A percentile compares a stretch with the other conserved stretches of the same genome.
Evolutionary conservation across 2,113 vertebrate genomes (phyloP).

Genomic region (Acanthisitta chloris): DNA sequence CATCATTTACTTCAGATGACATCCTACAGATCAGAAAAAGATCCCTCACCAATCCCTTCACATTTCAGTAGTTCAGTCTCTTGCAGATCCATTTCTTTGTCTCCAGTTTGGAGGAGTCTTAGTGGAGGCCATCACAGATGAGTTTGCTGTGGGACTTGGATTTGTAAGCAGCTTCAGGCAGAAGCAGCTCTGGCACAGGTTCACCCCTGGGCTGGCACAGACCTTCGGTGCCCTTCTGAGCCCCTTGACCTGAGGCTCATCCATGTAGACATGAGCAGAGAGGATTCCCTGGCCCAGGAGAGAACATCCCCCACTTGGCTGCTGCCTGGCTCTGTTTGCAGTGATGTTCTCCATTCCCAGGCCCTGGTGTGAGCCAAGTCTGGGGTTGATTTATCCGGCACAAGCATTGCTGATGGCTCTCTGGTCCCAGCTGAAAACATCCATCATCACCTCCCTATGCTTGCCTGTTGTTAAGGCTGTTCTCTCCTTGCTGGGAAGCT

Average conservation of each 20-base stretch:
- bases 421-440: background rate
- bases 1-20: background rate
- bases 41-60: background rate
- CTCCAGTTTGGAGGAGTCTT: background rate
- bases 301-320: accelerated
- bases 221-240: background rate
- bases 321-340: background rate
- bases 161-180: background rate
- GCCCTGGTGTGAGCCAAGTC: background rate
- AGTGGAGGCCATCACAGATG: accelerated
- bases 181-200: too few species aligned
- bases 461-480: background rate
- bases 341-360: background rate
- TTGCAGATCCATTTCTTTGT: background rate
- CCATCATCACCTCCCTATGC: background rate
- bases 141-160: too few species aligned
- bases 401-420: background rate
- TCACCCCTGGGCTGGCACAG: accelerated
- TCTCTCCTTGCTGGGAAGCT: background rate
- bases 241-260: background rate
- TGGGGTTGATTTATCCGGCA: constrained; percentile 7
- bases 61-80: background rate
- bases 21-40: background rate
- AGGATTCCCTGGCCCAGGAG: background rate
- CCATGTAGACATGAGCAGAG: accelerated